Evolutionary conservation across 2,888 invertebrate species (phyloP).

Genomic region (Timandra comae): DNA sequence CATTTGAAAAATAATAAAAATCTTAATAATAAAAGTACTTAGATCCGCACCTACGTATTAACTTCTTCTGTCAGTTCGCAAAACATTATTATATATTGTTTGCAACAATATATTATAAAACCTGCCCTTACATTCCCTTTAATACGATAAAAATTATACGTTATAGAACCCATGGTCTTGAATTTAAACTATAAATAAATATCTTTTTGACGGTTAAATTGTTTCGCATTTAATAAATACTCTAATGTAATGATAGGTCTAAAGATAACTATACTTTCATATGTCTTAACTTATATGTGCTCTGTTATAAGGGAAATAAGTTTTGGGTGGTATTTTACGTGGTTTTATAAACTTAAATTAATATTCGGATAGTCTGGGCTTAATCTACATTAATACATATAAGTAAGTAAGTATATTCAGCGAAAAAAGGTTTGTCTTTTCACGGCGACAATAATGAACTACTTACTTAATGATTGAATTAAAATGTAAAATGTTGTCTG

Average conservation of each 20-base stretch:
- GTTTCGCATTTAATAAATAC: slow-evolving; percentile 57
- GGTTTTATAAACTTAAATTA: not conserved
- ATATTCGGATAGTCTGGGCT: no score
- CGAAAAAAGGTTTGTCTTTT: no score
- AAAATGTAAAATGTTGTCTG: no score
- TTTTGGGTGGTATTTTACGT: not conserved
- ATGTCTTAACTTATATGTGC: slow-evolving; percentile 16
- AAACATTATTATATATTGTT: slow-evolving; percentile 11
- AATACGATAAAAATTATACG: slow-evolving; percentile 39
- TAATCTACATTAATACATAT: no score
- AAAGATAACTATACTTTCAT: slow-evolving; percentile 7
- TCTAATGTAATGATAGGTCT: slow-evolving; percentile 47
- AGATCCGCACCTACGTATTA: no score
- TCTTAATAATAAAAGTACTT: no score
- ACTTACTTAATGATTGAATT: no score
- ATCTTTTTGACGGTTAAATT: slow-evolving; percentile 41
- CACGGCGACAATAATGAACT: no score
- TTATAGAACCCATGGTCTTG: slow-evolving; percentile 17
- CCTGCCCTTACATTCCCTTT: slow-evolving; percentile 11
- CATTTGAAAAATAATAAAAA: no score
- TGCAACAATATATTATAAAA: slow-evolving; percentile 8
- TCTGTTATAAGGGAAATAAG: slow-evolving; percentile 17
- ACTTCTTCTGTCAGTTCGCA: slow-evolving; percentile 2
- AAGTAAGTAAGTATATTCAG: no score
- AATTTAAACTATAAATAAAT: slow-evolving; percentile 38